phyloP scores from a whole-genome alignment of 2,888 invertebrate genomes.

The Autographa gamma region DNA sequence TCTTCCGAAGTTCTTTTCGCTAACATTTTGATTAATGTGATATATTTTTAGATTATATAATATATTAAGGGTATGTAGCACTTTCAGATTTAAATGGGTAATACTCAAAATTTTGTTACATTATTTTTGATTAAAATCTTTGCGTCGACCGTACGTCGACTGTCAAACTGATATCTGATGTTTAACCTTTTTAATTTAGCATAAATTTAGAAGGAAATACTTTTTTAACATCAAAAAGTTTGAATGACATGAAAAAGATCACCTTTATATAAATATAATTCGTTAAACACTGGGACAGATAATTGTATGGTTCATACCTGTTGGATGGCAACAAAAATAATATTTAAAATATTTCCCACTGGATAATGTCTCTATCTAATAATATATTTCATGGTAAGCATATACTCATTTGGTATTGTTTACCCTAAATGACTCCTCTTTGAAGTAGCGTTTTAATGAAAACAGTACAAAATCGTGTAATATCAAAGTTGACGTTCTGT shows the following conservation, averaged over 20 bases:
- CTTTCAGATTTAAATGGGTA: slow-evolving; percentile 10
- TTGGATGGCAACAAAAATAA: background rate
- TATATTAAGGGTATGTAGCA: slow-evolving; percentile 1
- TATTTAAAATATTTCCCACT: background rate
- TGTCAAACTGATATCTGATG: slow-evolving; percentile 18
- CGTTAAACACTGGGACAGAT: too few relatives aligned
- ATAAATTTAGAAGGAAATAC: background rate
- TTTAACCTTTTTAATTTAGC: slow-evolving; percentile 5
- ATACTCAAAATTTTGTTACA: slow-evolving; percentile 44
- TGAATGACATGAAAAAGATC: background rate
- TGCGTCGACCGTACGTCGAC: slow-evolving; percentile 18
- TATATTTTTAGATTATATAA: background rate
- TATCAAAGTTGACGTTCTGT: slow-evolving; percentile 31
- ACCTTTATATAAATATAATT: background rate
- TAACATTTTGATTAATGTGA: slow-evolving; percentile 63
- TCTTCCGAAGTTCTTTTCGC: slow-evolving; percentile 67
- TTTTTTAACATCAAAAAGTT: slow-evolving; percentile 13
- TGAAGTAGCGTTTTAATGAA: slow-evolving; percentile 15
- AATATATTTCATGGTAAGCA: too few relatives aligned
- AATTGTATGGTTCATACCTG: too few relatives aligned
- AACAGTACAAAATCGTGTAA: slow-evolving; percentile 32
- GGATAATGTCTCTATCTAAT: too few relatives aligned
- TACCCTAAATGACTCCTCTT: background rate
- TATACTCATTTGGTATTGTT: too few relatives aligned
- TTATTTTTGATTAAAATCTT: slow-evolving; percentile 41